Base-by-base conservation (phyloP, 2,888 invertebrate species). In the Ephialtes manifestator region DNA sequence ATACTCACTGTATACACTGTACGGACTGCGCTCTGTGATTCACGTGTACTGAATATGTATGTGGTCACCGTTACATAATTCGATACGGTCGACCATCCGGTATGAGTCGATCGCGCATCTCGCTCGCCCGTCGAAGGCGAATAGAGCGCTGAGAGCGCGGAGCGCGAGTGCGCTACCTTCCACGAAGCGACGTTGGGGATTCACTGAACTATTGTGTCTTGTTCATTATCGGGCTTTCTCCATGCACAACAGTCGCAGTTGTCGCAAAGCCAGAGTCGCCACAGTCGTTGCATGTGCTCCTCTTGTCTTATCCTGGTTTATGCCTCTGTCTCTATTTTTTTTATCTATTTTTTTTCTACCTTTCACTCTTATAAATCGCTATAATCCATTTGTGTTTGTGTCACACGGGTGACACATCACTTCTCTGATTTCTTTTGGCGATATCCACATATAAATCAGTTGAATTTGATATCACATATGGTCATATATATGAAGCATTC, bases 61-160 rank as follows among this genome's bases (percentile, higher is more conserved):
- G 76, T 53, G 76, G 76, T 76, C 76, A 76, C 76, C 76, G 76
- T 76, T 76, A 76, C 76, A 76, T 76, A 76, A 76, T 76, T 76
- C 76, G 76, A 76, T 76, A 76, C 76, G 76, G 76, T 76, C 76
- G 76, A 76, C 76, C 76, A 76, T 76, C 65, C 76, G 76, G 76
- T 65, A 76, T 76, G 65, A 65, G 76, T 15, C 68, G 68, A 68
- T 68, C 68, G 48, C 46, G 68, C 48, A 39, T 65, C 65, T 39
- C 20, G n/a, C 63, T 39, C 65, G 39, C 18, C 39, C 65, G 39
- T 65, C 39, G 39, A 43, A 24, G 46, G 15, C 46, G 39, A 39
- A 67, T 67, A 67, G 46, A 67, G 20, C 60, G 18, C 35, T n/a
- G 31, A 13, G 63, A 28, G 55, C 55, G 28, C 63, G n/a, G 43